A percentile compares a stretch with the other conserved stretches of the same genome.
These are phyloP conservation scores for Rattus rattus DNA, from an alignment of 2,113 vertebrate genomes.

Conservation along the genomic window DNA sequence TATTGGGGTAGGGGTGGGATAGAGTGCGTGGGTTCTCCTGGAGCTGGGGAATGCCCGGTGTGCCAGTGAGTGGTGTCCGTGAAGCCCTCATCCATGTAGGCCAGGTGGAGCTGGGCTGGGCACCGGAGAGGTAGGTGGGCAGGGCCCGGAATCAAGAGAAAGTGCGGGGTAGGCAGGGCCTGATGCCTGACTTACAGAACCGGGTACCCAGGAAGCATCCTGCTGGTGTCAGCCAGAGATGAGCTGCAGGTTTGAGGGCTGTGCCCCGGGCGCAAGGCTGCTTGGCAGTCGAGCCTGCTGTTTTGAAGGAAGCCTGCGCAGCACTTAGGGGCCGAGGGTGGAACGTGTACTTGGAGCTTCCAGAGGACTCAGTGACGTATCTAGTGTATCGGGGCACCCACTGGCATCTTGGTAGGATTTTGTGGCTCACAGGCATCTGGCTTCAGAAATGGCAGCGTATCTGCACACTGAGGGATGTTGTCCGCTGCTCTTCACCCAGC, in stretches of 20 bases:
- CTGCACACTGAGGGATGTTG: background rate
- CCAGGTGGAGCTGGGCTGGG: background rate
- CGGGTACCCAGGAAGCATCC: background rate
- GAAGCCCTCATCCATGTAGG: background rate
- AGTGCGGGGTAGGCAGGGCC: background rate
- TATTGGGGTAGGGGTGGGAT: background rate
- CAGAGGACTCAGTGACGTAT: slow-evolving; percentile 23
- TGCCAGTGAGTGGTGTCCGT: background rate
- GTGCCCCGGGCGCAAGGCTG: background rate
- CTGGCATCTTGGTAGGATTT: background rate
- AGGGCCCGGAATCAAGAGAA: background rate
- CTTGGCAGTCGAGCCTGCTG: slow-evolving; percentile 9
- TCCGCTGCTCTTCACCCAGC: background rate
- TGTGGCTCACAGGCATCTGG: background rate
- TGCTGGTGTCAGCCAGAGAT: background rate
- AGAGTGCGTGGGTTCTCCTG: background rate
- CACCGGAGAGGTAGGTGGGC: background rate
- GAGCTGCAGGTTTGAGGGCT: slow-evolving; percentile 39
- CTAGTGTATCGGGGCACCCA: background rate
- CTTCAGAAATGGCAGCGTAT: slow-evolving; percentile 1
- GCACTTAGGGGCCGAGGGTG: slow-evolving; percentile 16
- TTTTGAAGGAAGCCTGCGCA: slow-evolving; percentile 29
- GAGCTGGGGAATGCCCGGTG: background rate
- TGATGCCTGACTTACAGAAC: background rate
- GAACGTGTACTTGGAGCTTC: slow-evolving; percentile 48